These are phyloP conservation scores for Drosophila azteca DNA, from an alignment of 1,140 invertebrate genomes.

Conservation along the genomic window DNA sequence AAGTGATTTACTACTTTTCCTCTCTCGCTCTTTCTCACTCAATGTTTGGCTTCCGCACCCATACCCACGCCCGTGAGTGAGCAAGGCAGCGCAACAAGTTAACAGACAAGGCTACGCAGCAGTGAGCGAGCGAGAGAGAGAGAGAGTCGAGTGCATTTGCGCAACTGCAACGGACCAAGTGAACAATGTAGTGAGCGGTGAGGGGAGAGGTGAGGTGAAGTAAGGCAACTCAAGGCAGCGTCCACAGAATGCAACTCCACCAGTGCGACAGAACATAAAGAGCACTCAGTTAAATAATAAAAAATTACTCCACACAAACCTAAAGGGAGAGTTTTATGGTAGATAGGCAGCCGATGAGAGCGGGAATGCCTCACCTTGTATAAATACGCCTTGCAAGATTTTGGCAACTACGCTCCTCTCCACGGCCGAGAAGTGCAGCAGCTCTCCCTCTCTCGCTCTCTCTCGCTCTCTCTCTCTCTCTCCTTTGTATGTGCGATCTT, in stretches of 20 bases:
- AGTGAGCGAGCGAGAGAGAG: neutral
- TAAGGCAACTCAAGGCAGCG: neutral
- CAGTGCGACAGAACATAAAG: no score
- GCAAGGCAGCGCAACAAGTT: slow-evolving; percentile 34
- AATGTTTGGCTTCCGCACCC: slow-evolving; percentile 2
- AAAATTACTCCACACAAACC: no score
- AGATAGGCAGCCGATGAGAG: no score
- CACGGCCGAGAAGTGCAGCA: slow-evolving; percentile 16
- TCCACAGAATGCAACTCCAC: no score
- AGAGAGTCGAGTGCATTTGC: slow-evolving; percentile 37
- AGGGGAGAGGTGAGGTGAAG: neutral
- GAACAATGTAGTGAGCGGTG: slow-evolving; percentile 2
- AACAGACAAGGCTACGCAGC: slow-evolving; percentile 14
- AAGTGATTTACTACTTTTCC: no score
- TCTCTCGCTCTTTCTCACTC: neutral
- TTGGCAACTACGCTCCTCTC: no score
- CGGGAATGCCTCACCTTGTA: no score
- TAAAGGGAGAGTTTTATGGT: neutral
- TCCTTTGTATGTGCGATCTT: slow-evolving; percentile 55
- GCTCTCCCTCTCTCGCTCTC: slow-evolving; percentile 3
- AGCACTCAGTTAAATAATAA: no score
- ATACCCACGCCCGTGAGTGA: neutral
- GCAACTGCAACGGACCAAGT: slow-evolving; percentile 49
- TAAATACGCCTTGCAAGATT: no score
- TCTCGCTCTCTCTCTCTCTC: slow-evolving; percentile 2